phyloP scores from a whole-genome alignment of 2,797 vertebrate species.

The Hydrophis major region DNA sequence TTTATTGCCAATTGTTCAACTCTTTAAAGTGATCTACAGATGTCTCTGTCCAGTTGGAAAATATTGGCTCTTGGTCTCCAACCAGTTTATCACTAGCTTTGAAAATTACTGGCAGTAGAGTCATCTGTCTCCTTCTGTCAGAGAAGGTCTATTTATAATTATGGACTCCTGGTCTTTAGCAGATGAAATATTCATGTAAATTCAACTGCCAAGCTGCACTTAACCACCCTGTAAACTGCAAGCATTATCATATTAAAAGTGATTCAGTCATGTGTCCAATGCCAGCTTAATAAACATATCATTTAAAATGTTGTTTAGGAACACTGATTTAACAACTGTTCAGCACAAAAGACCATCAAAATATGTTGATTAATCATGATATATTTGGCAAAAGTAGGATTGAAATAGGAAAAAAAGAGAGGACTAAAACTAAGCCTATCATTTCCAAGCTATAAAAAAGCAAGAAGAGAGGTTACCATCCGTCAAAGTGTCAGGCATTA shows the following conservation, averaged over 20 bases:
- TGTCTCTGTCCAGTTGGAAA: slow-evolving; percentile 33
- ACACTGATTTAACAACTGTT: slow-evolving; percentile 58
- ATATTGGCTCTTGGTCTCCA: slow-evolving; percentile 21
- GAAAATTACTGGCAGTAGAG: slow-evolving; percentile 50
- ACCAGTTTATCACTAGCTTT: slow-evolving; percentile 30
- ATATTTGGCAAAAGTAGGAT: slow-evolving; percentile 57
- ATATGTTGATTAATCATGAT: slow-evolving; percentile 50
- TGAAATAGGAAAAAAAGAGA: slow-evolving; percentile 41
- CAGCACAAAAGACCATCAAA: slow-evolving; percentile 44
- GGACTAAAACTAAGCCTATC: slow-evolving; percentile 26
- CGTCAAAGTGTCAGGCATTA: neutral
- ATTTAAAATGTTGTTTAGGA: slow-evolving; percentile 72
- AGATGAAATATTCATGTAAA: slow-evolving; percentile 74
- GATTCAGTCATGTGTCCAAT: slow-evolving; percentile 63
- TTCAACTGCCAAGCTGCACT: slow-evolving; percentile 67
- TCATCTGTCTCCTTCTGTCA: slow-evolving; percentile 61
- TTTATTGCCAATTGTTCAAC: neutral
- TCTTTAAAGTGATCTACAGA: slow-evolving; percentile 34
- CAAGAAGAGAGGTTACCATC: slow-evolving; percentile 23
- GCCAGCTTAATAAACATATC: slow-evolving; percentile 72
- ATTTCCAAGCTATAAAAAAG: slow-evolving; percentile 25
- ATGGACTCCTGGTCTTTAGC: slow-evolving; percentile 65
- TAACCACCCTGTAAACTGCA: slow-evolving; percentile 67
- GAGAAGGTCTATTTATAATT: slow-evolving; percentile 69
- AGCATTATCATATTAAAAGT: slow-evolving; percentile 73